A percentile compares a stretch with the other conserved stretches of the same genome.
Conservation (phyloP, 2,113 vertebrate species). For the Percopsis transmontana region DNA sequence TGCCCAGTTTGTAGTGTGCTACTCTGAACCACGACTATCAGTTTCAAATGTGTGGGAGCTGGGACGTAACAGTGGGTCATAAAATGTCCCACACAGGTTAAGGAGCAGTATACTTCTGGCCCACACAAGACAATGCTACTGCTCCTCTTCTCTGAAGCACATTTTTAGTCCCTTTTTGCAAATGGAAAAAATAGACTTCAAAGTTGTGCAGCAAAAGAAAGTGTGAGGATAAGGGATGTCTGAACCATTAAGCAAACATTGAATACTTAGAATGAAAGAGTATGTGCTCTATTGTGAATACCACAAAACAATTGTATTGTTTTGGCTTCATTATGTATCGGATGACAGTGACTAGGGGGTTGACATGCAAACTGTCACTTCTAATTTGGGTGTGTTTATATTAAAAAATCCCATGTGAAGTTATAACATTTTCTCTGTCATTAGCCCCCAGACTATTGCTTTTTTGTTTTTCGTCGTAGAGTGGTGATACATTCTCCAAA, state of each 20-base stretch:
- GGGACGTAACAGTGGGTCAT: too few species aligned
- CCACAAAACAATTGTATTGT: background rate
- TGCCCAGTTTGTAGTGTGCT: background rate
- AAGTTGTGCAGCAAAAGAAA: background rate
- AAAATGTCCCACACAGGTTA: background rate
- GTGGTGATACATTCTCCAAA: slow-evolving; percentile 73
- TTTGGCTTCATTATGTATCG: background rate
- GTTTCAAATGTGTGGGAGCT: background rate
- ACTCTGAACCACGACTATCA: background rate
- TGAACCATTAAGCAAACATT: background rate
- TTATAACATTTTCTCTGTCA: background rate
- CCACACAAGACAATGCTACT: background rate
- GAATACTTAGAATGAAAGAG: background rate
- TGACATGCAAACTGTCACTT: background rate
- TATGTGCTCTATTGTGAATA: background rate
- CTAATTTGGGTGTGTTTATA: background rate
- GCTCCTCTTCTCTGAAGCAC: slow-evolving; percentile 14
- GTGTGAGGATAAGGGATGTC: background rate
- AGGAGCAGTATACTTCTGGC: background rate
- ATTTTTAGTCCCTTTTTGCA: slow-evolving; percentile 39
- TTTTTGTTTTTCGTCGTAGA: slow-evolving; percentile 69
- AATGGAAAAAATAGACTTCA: slow-evolving; percentile 19
- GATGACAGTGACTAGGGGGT: background rate
- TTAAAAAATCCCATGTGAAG: background rate
- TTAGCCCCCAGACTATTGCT: background rate